Base-by-base conservation (phyloP, 2,113 vertebrate species). In the Cervus canadensis region DNA sequence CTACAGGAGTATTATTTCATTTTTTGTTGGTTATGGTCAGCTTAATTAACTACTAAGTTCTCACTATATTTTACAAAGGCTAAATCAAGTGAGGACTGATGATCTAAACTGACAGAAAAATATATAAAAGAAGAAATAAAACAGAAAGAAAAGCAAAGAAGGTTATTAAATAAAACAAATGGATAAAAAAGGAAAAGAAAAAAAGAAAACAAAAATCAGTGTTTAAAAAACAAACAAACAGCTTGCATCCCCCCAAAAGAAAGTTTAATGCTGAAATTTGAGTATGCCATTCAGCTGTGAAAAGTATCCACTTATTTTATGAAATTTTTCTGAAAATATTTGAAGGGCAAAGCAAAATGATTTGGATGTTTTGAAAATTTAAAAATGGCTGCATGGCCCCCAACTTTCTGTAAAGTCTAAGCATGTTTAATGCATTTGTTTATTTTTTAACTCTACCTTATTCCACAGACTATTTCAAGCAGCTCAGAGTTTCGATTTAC, bases 221-320 rank as follows among this genome's bases (percentile, higher is more conserved):
- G 25, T 6, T 92, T 40, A 16, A 64, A 7, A 76, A 43, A 45
- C 28, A 3, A 43, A 40, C 21, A 83, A n/a, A 79, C 71, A 4
- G 0, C 3, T 57, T 13, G 23, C 2, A 50, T 5, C 5, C 33
- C 7, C 6, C 7, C 50, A 71, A 57, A 36, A 14, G 2, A 0
- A 33, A 50, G 48, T 84, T 79, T 85, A 57, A 93, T 84, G 25
- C n/a, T 56, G 16, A 86, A 74, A 36, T 9, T 1, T 83, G 4
- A 48, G 6, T 60, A 3, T 79, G 13, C 13, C 28, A 56, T 81
- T 85, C 13, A 57, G 4, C 23, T 67, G 6, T 79, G 16, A 81
- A 87, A 94, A n/a, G 45, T 13, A 26, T 19, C 9, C 82, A 54
- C 5, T 60, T 50, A 15, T 40, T 28, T 54, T 40, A 45, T 25